phyloP scores from a whole-genome alignment of 2,888 invertebrate species.

The Nemurella pictetii region DNA sequence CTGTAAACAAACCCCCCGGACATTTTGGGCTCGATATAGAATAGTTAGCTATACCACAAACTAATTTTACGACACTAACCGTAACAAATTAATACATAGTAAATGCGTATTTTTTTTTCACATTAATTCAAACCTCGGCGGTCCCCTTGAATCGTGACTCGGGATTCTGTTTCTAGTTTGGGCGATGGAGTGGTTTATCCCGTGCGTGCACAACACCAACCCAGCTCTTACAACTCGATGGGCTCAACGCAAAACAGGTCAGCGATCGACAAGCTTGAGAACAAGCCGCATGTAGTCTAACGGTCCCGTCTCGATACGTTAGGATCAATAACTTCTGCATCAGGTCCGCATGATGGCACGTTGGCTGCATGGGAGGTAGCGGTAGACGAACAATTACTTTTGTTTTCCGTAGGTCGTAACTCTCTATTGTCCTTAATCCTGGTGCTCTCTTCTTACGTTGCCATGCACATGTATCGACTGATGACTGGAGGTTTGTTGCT shows the following conservation, averaged over 20 bases:
- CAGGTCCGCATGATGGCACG: constrained; percentile 1
- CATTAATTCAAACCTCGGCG: not conserved
- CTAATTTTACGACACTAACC: not conserved
- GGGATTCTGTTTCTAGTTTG: constrained; percentile 64
- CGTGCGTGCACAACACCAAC: constrained; percentile 72
- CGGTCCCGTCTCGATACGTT: constrained; percentile 46
- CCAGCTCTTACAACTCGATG: constrained; percentile 83
- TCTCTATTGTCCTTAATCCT: not conserved
- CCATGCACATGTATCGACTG: not conserved
- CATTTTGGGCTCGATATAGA: too few relatives aligned
- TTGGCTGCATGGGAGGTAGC: not conserved
- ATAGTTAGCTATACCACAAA: not conserved
- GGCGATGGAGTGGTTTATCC: constrained; percentile 88
- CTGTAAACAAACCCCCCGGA: not conserved
- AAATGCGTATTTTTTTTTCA: not conserved
- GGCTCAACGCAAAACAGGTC: constrained; percentile 83
- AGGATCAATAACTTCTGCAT: constrained; percentile 22
- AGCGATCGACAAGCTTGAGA: constrained; percentile 50
- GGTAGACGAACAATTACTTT: not conserved
- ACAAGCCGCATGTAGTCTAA: constrained; percentile 29
- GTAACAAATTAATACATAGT: not conserved
- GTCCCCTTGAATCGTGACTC: not conserved
- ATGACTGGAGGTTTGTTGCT: not conserved
- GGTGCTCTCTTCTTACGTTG: not conserved
- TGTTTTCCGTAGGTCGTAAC: not conserved